phyloP scores from a whole-genome alignment of 2,113 vertebrate genomes.

The Dicaeum eximium region DNA sequence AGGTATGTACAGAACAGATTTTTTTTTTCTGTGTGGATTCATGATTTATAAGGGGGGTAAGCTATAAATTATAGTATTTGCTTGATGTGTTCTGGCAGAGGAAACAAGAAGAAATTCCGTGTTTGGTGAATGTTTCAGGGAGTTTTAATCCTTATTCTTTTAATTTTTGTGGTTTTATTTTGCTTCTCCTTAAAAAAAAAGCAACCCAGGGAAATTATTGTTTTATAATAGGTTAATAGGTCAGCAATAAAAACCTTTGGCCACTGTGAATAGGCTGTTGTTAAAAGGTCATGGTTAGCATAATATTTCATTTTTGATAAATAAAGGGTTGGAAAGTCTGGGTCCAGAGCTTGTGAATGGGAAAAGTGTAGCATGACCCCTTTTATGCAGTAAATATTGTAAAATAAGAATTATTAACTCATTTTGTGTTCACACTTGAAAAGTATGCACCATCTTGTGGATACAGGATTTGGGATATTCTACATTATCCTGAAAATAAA shows the following conservation, averaged over 20 bases:
- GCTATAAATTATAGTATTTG: slow-evolving; percentile 31
- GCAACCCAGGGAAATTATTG: not conserved
- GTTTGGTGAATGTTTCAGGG: not conserved
- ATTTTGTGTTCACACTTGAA: not conserved
- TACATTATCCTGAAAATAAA: not conserved
- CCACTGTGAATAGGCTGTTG: slow-evolving; percentile 10
- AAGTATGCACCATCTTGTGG: not conserved
- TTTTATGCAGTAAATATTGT: slow-evolving; percentile 37
- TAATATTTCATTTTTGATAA: slow-evolving; percentile 56
- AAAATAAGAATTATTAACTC: slow-evolving; percentile 29
- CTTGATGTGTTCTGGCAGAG: slow-evolving; percentile 35
- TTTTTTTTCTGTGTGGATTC: slow-evolving; percentile 47
- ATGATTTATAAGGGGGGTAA: slow-evolving; percentile 27
- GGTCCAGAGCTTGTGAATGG: not conserved
- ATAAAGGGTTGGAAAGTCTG: slow-evolving; percentile 53
- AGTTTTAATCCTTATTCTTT: slow-evolving; percentile 28
- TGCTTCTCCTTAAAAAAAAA: not conserved
- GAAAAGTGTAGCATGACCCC: slow-evolving; percentile 41
- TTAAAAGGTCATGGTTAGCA: slow-evolving; percentile 53
- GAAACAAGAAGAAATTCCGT: slow-evolving; percentile 14
- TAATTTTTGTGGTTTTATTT: slow-evolving; percentile 34
- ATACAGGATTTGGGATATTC: not conserved
- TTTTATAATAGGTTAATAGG: slow-evolving; percentile 60
- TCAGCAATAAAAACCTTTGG: slow-evolving; percentile 50
- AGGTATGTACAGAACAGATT: slow-evolving; percentile 64